A percentile compares a stretch with the other conserved stretches of the same genome.
phyloP scores from a whole-genome alignment of 1,140 invertebrate species.

The Tribolium madens region DNA sequence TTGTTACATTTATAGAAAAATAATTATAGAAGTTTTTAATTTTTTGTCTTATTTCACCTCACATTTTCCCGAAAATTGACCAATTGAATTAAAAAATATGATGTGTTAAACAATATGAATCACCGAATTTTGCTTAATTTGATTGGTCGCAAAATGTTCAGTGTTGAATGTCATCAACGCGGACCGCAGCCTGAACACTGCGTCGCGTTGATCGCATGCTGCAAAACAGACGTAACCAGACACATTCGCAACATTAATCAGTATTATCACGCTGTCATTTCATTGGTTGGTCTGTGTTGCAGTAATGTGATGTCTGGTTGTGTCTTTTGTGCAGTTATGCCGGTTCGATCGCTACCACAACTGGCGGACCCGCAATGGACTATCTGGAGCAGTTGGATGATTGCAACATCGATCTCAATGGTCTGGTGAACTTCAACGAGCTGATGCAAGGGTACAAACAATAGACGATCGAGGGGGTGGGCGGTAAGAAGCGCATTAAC shows the following conservation, averaged over 20 bases:
- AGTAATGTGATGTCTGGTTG: slow-evolving; percentile 68
- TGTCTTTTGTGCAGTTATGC: slow-evolving; percentile 66
- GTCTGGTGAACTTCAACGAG: slow-evolving; percentile 62
- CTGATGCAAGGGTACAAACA: slow-evolving; percentile 59
- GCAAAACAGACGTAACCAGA: slow-evolving; percentile 65
- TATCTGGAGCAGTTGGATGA: slow-evolving; percentile 68
- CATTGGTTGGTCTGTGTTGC: slow-evolving; percentile 64
- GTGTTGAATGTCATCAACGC: neutral
- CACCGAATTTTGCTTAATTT: no score
- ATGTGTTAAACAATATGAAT: no score
- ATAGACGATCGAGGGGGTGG: neutral
- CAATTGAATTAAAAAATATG: no score
- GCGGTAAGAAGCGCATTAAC: slow-evolving; percentile 5
- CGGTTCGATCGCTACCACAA: slow-evolving; percentile 60
- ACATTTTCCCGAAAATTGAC: neutral
- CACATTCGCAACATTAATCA: slow-evolving; percentile 62
- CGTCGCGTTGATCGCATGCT: slow-evolving; percentile 55
- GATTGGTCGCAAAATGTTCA: no score
- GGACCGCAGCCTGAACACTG: neutral
- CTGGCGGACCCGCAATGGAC: slow-evolving; percentile 66
- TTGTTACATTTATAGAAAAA: slow-evolving; percentile 32
- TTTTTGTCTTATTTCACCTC: slow-evolving; percentile 30
- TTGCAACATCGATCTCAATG: slow-evolving; percentile 66
- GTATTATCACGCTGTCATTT: slow-evolving; percentile 29
- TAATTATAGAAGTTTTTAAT: slow-evolving; percentile 16